Percentiles rank a stretch among this genome's conserved stretches.
phyloP scores from a whole-genome alignment of 2,797 vertebrate genomes.

The Periparus ater region DNA sequence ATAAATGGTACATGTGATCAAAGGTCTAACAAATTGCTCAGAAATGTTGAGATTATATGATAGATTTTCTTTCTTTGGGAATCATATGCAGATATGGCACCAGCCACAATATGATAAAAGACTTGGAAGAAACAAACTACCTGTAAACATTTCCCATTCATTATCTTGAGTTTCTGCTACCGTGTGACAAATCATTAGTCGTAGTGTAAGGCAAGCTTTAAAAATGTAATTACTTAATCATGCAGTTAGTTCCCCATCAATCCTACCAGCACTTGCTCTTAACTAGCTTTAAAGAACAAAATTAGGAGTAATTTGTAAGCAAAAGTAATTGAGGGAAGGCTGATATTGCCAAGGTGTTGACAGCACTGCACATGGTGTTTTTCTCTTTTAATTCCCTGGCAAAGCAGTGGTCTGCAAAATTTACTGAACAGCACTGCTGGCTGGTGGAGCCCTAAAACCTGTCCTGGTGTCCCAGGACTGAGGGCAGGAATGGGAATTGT shows the following conservation, averaged over 20 bases:
- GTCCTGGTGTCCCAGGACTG: accelerated
- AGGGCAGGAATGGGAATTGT: neutral
- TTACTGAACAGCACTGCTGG: neutral
- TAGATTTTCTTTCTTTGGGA: constrained; percentile 48
- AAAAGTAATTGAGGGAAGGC: constrained; percentile 80
- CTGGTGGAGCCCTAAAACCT: neutral
- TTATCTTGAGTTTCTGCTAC: constrained; percentile 73
- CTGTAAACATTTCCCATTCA: constrained; percentile 79
- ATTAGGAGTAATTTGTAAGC: constrained; percentile 84
- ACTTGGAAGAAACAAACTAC: constrained; percentile 64
- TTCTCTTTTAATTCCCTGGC: constrained; percentile 55
- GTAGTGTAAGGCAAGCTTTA: constrained; percentile 78
- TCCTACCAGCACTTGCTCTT: constrained; percentile 79
- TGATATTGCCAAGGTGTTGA: constrained; percentile 81
- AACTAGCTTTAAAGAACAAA: constrained; percentile 83
- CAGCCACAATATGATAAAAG: constrained; percentile 64
- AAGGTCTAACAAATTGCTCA: constrained; percentile 13
- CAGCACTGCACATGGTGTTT: constrained; percentile 63
- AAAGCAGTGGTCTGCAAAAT: constrained; percentile 5
- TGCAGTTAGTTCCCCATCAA: constrained; percentile 81
- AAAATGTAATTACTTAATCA: constrained; percentile 83
- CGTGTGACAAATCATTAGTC: constrained; percentile 76
- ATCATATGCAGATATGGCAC: neutral
- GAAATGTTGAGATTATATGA: constrained; percentile 17
- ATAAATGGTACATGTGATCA: neutral